Conservation (phyloP, 2,113 vertebrate species). For the Opisthocomus hoazin region DNA sequence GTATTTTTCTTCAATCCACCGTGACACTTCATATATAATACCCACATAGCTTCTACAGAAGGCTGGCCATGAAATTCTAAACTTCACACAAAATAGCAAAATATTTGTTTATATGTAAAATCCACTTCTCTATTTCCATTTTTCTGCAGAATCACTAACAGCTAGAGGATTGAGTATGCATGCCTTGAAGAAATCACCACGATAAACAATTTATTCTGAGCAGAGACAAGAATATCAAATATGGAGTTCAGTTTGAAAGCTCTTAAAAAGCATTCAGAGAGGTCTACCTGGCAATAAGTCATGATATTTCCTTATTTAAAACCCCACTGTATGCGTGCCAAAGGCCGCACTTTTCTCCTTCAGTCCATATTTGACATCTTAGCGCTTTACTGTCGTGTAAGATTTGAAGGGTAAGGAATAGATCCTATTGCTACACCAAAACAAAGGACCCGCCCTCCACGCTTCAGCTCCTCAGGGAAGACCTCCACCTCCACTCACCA, state of each 20-base stretch:
- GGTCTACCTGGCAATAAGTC: neutral
- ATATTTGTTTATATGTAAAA: neutral
- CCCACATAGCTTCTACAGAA: neutral
- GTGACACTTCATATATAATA: neutral
- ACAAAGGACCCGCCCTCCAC: neutral
- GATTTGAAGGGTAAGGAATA: neutral
- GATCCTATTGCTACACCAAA: neutral
- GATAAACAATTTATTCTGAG: neutral
- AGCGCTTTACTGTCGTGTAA: neutral
- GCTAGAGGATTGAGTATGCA: neutral
- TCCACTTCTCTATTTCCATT: neutral
- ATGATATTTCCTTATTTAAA: neutral
- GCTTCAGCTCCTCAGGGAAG: neutral
- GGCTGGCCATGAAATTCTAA: neutral
- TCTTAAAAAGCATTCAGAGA: neutral
- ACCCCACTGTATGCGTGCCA: no score
- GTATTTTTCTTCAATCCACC: neutral
- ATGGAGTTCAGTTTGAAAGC: neutral
- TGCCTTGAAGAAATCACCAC: neutral
- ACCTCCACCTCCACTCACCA: neutral
- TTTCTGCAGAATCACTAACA: neutral
- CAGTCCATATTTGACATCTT: neutral
- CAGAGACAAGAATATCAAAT: neutral
- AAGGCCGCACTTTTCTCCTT: neutral
- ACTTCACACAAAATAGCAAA: neutral